Base-by-base conservation (phyloP, 2,797 vertebrate species). In the Manis pentadactyla region DNA sequence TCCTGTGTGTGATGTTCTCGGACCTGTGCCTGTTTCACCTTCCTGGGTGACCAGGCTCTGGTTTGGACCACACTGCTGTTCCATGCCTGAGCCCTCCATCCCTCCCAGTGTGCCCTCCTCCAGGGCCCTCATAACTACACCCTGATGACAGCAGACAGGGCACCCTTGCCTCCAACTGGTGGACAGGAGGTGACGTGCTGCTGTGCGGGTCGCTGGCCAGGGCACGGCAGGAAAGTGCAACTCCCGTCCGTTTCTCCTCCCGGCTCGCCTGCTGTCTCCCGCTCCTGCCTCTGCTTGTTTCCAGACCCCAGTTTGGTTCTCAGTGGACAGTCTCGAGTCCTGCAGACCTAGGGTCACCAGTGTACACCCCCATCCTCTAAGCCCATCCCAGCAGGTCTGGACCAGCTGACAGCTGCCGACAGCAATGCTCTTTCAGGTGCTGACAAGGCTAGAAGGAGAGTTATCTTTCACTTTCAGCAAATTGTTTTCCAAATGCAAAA, bases 11-110 rank as follows among this genome's bases (percentile, higher is more conserved):
- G 3, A 37, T 31, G 2, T 68, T 61, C 7, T 51, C 37, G 19
- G 27, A 17, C 23, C 57, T 15, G 2, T 3, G 0, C 5, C 11
- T 8, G 5, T 25, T 51, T 10, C 14, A 1, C 17, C 21, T 1
- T 17, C 7, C n/a, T 18, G 2, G 0, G 1, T 34, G 19, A 3
- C 53, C 31, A 5, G 9, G 8, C 12, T 27, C 25, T 15, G 18
- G 18, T 4, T 0, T 37, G 59, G 46, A 21, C 25, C n/a, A 2
- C 13, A 34, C 21, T 17, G 15, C 74, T 39, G 8, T 51, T 42
- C 25, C 5, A 3, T 0, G 1, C 39, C 31, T 17, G 15, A 71
- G 34, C 49, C 69, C 73, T 78, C 34, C 18, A 4, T 10, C 39
- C 13, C 61, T 71, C 27, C 7, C 15, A n/a, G 31, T 0, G 5